These are phyloP conservation scores for Protula sp. DNA, from an alignment of 2,888 invertebrate genomes.

Conservation along the genomic window DNA sequence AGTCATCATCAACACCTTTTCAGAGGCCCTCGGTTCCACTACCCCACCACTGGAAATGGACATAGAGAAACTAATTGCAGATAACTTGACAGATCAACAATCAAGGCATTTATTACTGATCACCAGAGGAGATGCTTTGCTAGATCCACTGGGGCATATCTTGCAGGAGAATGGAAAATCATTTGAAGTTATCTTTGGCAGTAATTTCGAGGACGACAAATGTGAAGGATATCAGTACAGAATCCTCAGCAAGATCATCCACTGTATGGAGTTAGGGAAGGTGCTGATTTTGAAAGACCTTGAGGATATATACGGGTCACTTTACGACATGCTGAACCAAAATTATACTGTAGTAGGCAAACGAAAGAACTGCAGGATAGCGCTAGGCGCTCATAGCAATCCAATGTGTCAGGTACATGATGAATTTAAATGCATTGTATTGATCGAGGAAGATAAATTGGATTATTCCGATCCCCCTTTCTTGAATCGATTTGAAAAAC, in stretches of 20 bases:
- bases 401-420: conserved; percentile 33
- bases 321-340: conserved; percentile 36
- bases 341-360: conserved; percentile 30
- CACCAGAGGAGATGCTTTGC: background rate
- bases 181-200: conserved; percentile 31
- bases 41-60: background rate
- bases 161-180: conserved; percentile 4
- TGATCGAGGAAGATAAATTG: conserved; percentile 27
- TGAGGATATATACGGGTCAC: conserved; percentile 30
- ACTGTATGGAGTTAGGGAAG: conserved; percentile 34
- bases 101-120: background rate
- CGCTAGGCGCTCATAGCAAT: conserved; percentile 32
- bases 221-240: conserved; percentile 33
- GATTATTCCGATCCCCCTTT: conserved; percentile 32
- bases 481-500: conserved; percentile 39
- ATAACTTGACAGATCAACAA: background rate
- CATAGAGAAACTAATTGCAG: background rate
- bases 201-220: conserved; percentile 33
- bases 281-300: conserved; percentile 31
- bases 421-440: conserved; percentile 31
- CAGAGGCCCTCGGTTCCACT: background rate
- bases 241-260: conserved; percentile 31
- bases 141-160: background rate
- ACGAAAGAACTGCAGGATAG: conserved; percentile 29
- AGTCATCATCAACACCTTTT: background rate